These are phyloP conservation scores for Lacanobia oleracea DNA, from an alignment of 2,888 invertebrate species.

Conservation along the genomic window DNA sequence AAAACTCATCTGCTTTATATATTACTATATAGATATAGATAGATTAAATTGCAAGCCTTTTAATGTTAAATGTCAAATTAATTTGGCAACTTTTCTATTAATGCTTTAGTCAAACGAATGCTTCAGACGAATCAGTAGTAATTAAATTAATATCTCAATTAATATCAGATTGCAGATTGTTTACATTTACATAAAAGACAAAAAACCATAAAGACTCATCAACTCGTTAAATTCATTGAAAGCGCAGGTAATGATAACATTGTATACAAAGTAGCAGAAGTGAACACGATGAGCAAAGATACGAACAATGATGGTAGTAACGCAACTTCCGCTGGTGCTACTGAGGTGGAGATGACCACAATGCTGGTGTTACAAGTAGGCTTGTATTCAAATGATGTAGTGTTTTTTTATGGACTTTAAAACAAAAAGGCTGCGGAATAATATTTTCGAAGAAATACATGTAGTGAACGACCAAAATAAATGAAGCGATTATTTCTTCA, in stretches of 20 bases:
- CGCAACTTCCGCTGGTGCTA: slow-evolving; percentile 46
- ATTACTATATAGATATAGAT: too few relatives aligned
- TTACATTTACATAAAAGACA: slow-evolving; percentile 16
- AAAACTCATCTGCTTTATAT: too few relatives aligned
- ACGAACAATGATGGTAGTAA: slow-evolving; percentile 22
- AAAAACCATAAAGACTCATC: slow-evolving; percentile 24
- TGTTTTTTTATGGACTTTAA: too few relatives aligned
- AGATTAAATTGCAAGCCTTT: too few relatives aligned
- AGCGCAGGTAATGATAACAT: slow-evolving; percentile 37
- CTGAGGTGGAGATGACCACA: slow-evolving; percentile 1
- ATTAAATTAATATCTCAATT: background rate
- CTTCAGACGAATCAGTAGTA: too few relatives aligned
- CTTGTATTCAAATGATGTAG: slow-evolving; percentile 15
- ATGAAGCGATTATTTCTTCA: too few relatives aligned
- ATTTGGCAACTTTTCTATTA: too few relatives aligned
- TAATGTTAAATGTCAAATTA: too few relatives aligned
- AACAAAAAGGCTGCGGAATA: too few relatives aligned
- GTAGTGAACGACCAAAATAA: too few relatives aligned
- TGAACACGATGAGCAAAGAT: slow-evolving; percentile 17
- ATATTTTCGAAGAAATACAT: too few relatives aligned
- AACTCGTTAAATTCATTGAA: slow-evolving; percentile 24
- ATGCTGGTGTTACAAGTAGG: slow-evolving; percentile 6
- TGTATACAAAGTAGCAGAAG: slow-evolving; percentile 33
- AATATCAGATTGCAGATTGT: background rate
- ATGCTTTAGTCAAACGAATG: too few relatives aligned